These are phyloP conservation scores for Bombus pascuorum DNA, from an alignment of 1,140 invertebrate species.

Conservation along the genomic window DNA sequence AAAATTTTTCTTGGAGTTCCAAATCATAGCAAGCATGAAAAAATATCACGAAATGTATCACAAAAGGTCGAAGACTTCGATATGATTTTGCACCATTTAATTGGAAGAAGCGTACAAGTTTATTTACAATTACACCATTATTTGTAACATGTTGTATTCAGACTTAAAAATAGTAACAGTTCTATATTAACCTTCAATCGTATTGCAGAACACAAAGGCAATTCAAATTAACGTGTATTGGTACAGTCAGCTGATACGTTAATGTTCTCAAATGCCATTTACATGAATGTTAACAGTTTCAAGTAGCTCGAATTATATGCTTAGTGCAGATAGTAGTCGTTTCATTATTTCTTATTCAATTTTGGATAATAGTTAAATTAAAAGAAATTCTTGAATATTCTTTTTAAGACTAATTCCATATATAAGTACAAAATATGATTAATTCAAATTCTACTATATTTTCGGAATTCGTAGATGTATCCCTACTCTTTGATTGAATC, in stretches of 20 bases:
- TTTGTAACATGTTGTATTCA: not conserved
- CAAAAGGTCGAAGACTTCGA: not conserved
- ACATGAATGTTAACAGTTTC: not conserved
- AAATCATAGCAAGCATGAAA: not conserved
- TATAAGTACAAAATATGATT: not conserved
- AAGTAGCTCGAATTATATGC: not conserved
- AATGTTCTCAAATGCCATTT: not conserved
- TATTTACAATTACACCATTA: not conserved
- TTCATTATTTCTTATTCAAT: not conserved
- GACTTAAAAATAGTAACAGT: constrained; percentile 20
- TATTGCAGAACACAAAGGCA: not conserved
- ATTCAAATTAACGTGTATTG: constrained; percentile 34
- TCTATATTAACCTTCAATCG: constrained; percentile 11
- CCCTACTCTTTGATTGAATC: too few relatives aligned
- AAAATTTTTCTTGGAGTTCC: not conserved
- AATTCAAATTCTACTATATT: not conserved
- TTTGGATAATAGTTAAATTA: too few relatives aligned
- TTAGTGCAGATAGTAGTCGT: too few relatives aligned
- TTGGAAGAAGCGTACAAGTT: not conserved
- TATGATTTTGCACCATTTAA: constrained; percentile 1
- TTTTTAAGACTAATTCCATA: not conserved
- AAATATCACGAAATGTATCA: not conserved
- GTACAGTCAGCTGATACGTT: constrained; percentile 24
- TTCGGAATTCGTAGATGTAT: too few relatives aligned
- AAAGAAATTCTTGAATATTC: not conserved